Conservation (phyloP, 1,140 invertebrate species). For the Cherax quadricarinatus region DNA sequence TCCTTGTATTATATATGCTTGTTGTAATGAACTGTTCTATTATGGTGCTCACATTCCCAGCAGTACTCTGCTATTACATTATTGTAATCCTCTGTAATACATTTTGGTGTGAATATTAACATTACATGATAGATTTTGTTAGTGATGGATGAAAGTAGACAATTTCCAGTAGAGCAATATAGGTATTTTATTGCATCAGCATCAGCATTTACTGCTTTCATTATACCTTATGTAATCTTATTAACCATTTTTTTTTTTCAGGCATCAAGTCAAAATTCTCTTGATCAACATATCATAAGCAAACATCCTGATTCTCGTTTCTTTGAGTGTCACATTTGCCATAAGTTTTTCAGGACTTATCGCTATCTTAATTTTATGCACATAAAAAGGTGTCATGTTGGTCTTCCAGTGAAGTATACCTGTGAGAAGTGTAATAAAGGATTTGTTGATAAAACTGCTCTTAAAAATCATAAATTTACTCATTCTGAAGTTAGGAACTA, state of each 20-base stretch:
- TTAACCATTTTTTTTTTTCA: neutral
- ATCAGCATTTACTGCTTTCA: too few relatives aligned
- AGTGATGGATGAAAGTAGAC: too few relatives aligned
- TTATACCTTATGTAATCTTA: too few relatives aligned
- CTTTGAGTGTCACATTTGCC: conserved; percentile 53
- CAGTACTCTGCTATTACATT: too few relatives aligned
- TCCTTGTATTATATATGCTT: too few relatives aligned
- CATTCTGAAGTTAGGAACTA: conserved; percentile 35
- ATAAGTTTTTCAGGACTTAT: conserved; percentile 52
- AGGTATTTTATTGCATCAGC: too few relatives aligned
- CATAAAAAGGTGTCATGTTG: conserved; percentile 56
- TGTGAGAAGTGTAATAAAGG: conserved; percentile 54
- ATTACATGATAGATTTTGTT: too few relatives aligned
- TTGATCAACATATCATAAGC: conserved; percentile 48
- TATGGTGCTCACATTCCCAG: too few relatives aligned
- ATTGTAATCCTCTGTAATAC: too few relatives aligned
- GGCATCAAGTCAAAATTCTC: conserved; percentile 49
- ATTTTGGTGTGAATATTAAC: too few relatives aligned
- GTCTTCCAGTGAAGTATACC: conserved; percentile 51
- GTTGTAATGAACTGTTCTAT: too few relatives aligned
- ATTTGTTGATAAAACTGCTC: conserved; percentile 50
- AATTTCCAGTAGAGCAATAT: too few relatives aligned
- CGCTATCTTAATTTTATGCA: conserved; percentile 53
- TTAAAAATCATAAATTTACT: conserved; percentile 46
- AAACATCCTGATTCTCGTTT: conserved; percentile 53